Conservation (phyloP, 2,797 vertebrate species). For the Neomorphus geoffroyi region DNA sequence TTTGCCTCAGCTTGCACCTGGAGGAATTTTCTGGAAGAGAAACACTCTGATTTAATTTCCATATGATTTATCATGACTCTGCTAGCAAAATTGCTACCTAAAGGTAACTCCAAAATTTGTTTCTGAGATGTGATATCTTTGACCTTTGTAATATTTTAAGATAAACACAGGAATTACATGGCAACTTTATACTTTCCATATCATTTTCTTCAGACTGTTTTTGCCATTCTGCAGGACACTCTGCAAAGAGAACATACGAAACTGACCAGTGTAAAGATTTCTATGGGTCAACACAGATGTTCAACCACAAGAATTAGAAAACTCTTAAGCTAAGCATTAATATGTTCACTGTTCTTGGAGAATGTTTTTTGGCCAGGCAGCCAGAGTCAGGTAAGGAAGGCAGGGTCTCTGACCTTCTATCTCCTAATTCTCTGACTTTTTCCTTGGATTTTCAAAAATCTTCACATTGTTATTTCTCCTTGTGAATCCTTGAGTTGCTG, state of each 20-base stretch:
- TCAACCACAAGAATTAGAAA: not conserved
- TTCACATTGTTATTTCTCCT: not conserved
- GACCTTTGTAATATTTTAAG: not conserved
- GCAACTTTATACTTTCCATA: not conserved
- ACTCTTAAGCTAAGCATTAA: not conserved
- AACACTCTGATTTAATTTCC: rapidly evolving
- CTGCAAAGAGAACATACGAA: not conserved
- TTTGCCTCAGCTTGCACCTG: not conserved
- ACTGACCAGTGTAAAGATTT: not conserved
- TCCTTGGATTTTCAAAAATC: not conserved
- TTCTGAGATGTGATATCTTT: not conserved
- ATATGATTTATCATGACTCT: not conserved
- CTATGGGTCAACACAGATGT: not conserved
- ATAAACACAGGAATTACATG: not conserved
- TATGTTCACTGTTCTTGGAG: rapidly evolving
- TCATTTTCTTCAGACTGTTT: not conserved
- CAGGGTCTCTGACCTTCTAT: not conserved
- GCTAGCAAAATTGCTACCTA: not conserved
- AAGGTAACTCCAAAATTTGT: not conserved
- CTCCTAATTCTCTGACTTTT: not conserved
- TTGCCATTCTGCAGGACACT: not conserved
- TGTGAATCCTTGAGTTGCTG: not conserved
- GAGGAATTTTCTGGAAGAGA: not conserved
- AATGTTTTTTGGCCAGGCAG: not conserved
- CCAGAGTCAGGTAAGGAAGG: not conserved